These are phyloP conservation scores for Drosophila truncata DNA, from an alignment of 1,140 invertebrate genomes.

Conservation along the genomic window DNA sequence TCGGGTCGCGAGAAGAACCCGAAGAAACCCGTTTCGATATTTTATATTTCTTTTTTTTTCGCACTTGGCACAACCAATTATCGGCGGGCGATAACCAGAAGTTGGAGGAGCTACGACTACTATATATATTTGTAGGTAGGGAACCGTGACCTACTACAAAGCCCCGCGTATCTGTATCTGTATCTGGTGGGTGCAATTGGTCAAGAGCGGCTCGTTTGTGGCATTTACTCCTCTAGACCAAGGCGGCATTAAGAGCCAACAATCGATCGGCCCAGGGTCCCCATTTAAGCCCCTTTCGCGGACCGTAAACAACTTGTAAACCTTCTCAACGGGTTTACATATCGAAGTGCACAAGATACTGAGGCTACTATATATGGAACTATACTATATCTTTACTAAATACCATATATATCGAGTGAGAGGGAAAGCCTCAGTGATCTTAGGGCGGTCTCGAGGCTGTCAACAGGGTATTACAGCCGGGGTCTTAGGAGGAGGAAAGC, in stretches of 20 bases:
- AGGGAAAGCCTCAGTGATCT: conserved; percentile 30
- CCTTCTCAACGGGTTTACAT: conserved; percentile 32
- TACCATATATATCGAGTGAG: conserved; percentile 29
- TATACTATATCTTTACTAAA: conserved; percentile 2
- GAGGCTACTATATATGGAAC: conserved; percentile 7
- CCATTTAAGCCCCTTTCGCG: conserved; percentile 51
- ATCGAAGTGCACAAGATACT: conserved; percentile 26
- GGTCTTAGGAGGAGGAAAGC: conserved; percentile 37
- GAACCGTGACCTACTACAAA: conserved; percentile 74
- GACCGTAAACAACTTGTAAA: conserved; percentile 64
- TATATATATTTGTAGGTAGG: neutral
- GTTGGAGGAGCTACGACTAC: conserved; percentile 10
- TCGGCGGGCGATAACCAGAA: conserved; percentile 43
- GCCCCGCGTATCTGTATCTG: conserved; percentile 3
- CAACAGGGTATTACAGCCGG: conserved; percentile 32
- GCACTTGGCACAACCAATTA: conserved; percentile 51
- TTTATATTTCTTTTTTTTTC: conserved; percentile 14
- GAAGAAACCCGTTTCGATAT: neutral
- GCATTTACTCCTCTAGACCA: conserved; percentile 19
- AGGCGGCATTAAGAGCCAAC: conserved; percentile 51
- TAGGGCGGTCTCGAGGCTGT: conserved; percentile 38
- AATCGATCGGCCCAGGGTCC: conserved; percentile 30
- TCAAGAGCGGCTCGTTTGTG: conserved; percentile 65
- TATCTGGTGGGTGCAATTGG: conserved; percentile 69
- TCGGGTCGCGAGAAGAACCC: conserved; percentile 35